Base-by-base conservation (phyloP, 2,113 vertebrate species). In the Hipposideros armiger region DNA sequence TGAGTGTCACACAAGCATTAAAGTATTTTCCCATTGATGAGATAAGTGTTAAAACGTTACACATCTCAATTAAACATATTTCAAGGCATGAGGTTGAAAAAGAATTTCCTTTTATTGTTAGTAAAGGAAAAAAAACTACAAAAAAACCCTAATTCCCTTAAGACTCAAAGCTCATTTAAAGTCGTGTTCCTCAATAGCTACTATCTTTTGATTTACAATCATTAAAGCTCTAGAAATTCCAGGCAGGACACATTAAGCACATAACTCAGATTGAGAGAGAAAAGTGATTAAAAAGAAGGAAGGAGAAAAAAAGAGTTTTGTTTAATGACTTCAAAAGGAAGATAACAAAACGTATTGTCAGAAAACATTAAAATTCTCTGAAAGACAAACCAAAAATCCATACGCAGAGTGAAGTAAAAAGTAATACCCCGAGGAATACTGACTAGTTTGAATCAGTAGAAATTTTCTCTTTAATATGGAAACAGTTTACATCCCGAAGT, bases 141-240 rank as follows among this genome's bases (percentile, higher is more conserved):
- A 13, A 67, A 8, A 62, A 20, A 24, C 10, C 30, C 9, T 54
- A 24, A 82, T 89, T 90, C 36, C 40, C 30, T 88, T 93, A 77
- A 92, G 42, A 96, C n/a, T 87, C 30, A 83, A 94, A 96, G 16
- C 56, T 95, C 30, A 62, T 93, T 89, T 85, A 95, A 81, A 40
- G 9, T 72, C 66, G 56, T 90, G 4, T 94, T 70, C 4, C 16
- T 47, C 30, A 66, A 40, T 40, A 76, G 47, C 24, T 90, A 60
- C 11, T 58, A 47, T 83, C 56, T 74, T 96, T 95, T 85, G 58
- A 94, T 92, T 80, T 74, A 50, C 8, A 80, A 54, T 42, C 76
- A 91, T 77, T 62, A 88, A 91, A 85, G 11, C 16, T 40, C 54
- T 89, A 32, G 4, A 16, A 73, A 74, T 58, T 13, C n/a, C 32